Conservation (phyloP, 2,888 invertebrate species). For the Amiota mariae region DNA sequence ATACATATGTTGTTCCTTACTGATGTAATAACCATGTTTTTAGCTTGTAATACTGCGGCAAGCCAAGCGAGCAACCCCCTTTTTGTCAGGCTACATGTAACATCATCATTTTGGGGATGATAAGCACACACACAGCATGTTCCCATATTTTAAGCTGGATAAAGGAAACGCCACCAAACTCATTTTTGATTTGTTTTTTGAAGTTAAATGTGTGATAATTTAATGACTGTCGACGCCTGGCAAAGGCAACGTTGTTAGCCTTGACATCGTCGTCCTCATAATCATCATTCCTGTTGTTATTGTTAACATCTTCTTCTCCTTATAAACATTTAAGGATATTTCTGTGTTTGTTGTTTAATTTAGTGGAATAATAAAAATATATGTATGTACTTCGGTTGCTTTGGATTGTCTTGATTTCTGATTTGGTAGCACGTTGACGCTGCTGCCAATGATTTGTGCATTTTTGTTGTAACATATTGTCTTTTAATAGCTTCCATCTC, state of each 20-base stretch:
- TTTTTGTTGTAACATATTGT: constrained; percentile 65
- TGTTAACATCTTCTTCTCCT: constrained; percentile 28
- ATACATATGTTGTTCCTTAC: constrained; percentile 53
- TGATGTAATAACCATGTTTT: constrained; percentile 73
- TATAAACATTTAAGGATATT: constrained; percentile 24
- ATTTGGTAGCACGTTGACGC: constrained; percentile 14
- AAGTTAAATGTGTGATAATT: constrained; percentile 73
- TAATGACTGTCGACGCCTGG: constrained; percentile 70
- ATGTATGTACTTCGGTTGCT: constrained; percentile 46
- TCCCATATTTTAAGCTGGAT: no score
- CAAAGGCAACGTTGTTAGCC: constrained; percentile 50
- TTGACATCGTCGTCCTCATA: constrained; percentile 5
- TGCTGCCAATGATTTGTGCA: constrained; percentile 62
- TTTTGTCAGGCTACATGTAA: background rate
- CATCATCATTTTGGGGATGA: background rate
- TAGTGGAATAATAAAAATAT: constrained; percentile 68
- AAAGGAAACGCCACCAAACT: constrained; percentile 23
- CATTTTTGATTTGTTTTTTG: constrained; percentile 69
- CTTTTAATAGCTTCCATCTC: constrained; percentile 53
- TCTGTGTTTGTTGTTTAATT: constrained; percentile 58
- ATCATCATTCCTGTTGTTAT: constrained; percentile 37
- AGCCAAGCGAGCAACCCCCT: constrained; percentile 38
- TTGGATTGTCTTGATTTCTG: constrained; percentile 51
- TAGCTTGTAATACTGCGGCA: constrained; percentile 70
- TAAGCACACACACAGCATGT: background rate